Evolutionary conservation across 2,888 invertebrate species (phyloP).

Genomic region (Unio delphinus): DNA sequence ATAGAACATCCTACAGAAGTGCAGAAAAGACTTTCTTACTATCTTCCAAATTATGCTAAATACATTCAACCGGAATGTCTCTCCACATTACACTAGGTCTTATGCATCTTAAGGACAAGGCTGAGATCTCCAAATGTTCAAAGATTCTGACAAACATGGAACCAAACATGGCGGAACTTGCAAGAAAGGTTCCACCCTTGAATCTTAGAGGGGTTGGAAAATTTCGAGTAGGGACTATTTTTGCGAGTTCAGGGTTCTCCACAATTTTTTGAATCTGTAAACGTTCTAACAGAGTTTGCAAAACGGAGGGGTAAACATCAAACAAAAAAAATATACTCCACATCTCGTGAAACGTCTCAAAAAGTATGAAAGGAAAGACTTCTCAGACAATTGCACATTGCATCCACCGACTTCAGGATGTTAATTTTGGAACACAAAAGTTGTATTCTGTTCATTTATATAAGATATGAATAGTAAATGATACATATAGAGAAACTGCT

Average conservation of each 20-base stretch:
- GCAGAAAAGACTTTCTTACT: slow-evolving; percentile 60
- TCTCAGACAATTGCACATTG: too few relatives aligned
- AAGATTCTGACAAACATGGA: slow-evolving; percentile 42
- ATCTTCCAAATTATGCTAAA: slow-evolving; percentile 62
- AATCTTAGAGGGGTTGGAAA: slow-evolving; percentile 61
- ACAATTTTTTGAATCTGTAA: slow-evolving; percentile 58
- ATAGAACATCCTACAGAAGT: slow-evolving; percentile 49
- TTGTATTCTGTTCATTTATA: too few relatives aligned
- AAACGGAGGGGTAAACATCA: slow-evolving; percentile 60
- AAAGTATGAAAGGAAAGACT: too few relatives aligned
- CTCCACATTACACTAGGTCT: slow-evolving; percentile 71
- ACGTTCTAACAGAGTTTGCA: slow-evolving; percentile 56
- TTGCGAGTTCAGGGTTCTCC: slow-evolving; percentile 60
- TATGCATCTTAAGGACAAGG: slow-evolving; percentile 62
- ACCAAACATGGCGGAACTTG: slow-evolving; percentile 35
- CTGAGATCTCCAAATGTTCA: slow-evolving; percentile 47
- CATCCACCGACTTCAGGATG: too few relatives aligned
- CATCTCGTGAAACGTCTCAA: slow-evolving; percentile 37
- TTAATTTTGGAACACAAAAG: too few relatives aligned
- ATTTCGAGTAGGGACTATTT: slow-evolving; percentile 69
- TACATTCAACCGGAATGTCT: slow-evolving; percentile 61
- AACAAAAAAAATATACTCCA: slow-evolving; percentile 69
- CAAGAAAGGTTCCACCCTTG: slow-evolving; percentile 40
- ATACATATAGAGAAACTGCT: too few relatives aligned
- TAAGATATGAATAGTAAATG: too few relatives aligned